Evolutionary conservation across 2,113 vertebrate species (phyloP).

Genomic region (Thymallus thymallus): DNA sequence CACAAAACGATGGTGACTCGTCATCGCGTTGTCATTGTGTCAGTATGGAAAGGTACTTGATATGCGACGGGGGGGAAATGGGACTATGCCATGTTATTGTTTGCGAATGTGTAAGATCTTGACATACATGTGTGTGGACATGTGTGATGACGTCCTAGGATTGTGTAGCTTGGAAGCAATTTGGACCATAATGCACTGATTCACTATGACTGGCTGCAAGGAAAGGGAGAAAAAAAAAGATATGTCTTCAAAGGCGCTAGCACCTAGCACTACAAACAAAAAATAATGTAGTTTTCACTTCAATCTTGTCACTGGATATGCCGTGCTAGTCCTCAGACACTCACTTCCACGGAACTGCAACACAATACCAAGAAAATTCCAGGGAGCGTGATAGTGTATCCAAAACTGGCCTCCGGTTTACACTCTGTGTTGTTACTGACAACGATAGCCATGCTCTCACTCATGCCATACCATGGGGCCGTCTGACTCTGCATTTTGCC

Average conservation of each 20-base stretch:
- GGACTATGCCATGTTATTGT: constrained; percentile 34
- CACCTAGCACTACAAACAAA: too few species aligned
- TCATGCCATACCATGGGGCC: too few species aligned
- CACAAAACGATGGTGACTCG: constrained; percentile 25
- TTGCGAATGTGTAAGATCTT: constrained; percentile 50
- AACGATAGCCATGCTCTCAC: background rate
- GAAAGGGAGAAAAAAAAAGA: background rate
- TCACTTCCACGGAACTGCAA: background rate
- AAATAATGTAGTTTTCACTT: background rate
- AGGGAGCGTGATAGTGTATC: background rate
- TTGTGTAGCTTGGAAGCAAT: constrained; percentile 38
- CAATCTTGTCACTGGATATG: background rate
- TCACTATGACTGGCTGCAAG: constrained; percentile 29
- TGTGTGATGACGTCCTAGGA: constrained; percentile 22
- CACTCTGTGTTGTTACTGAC: background rate
- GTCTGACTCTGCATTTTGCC: too few species aligned
- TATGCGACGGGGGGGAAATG: constrained; percentile 11
- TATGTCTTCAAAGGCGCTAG: background rate
- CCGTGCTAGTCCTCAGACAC: background rate
- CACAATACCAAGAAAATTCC: background rate
- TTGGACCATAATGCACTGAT: constrained; percentile 49
- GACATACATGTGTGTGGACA: constrained; percentile 41
- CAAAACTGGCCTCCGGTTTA: too few species aligned
- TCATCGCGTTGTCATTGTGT: constrained; percentile 46
- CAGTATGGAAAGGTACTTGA: constrained; percentile 35